phyloP scores from a whole-genome alignment of 2,797 vertebrate genomes.

The Centroberyx gerrardi region DNA sequence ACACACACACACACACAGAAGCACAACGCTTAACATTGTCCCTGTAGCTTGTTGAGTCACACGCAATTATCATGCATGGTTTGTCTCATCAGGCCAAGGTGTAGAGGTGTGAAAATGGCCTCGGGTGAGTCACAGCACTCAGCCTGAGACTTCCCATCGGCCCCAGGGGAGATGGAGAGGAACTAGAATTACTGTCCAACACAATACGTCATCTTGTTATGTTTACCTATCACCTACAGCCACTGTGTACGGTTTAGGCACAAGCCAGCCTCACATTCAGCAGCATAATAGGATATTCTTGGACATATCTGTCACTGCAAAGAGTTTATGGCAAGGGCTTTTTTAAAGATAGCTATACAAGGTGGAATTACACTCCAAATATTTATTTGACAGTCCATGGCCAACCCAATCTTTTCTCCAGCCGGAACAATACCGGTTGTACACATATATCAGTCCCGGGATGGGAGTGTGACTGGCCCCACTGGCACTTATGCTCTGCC shows the following conservation, averaged over 20 bases:
- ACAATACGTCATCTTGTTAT: constrained; percentile 75
- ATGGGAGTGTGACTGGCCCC: constrained; percentile 53
- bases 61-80: constrained; percentile 79
- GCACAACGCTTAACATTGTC: constrained; percentile 57
- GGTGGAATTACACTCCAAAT: constrained; percentile 52
- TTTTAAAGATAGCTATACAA: constrained; percentile 45
- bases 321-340: constrained; percentile 43
- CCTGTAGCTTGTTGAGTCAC: constrained; percentile 74
- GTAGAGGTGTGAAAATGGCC: constrained; percentile 80
- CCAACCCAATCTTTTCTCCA: constrained; percentile 48
- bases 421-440: constrained; percentile 51
- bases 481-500: constrained; percentile 49
- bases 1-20: constrained; percentile 40
- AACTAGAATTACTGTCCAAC: constrained; percentile 62
- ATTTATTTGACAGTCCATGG: constrained; percentile 64
- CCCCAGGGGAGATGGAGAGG: constrained; percentile 60
- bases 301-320: constrained; percentile 57
- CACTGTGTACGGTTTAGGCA: constrained; percentile 29
- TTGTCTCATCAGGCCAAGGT: constrained; percentile 75
- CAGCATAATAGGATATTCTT: constrained; percentile 52
- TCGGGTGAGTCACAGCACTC: constrained; percentile 71
- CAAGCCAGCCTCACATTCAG: constrained; percentile 46
- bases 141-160: constrained; percentile 59
- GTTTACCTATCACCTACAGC: constrained; percentile 66
- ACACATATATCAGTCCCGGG: constrained; percentile 55